A percentile compares a stretch with the other conserved stretches of the same genome.
Conservation (phyloP, 2,113 vertebrate genomes). For the Notarius quadriscutis region DNA sequence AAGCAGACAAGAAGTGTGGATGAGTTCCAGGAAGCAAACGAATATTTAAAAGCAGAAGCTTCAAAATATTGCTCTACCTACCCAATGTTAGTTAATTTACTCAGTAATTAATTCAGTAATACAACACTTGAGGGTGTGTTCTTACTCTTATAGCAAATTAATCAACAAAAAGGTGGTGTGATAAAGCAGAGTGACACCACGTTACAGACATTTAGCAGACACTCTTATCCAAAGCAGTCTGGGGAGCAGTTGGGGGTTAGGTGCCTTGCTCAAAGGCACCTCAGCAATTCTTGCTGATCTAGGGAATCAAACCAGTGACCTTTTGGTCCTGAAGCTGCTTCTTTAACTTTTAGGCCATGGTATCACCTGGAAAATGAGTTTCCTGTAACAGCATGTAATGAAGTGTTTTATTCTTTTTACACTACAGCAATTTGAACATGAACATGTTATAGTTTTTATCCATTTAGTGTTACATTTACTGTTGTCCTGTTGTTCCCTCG, state of each 20-base stretch:
- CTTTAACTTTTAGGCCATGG: too few species aligned
- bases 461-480: neutral
- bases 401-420: neutral
- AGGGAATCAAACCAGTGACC: too few species aligned
- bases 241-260: too few species aligned
- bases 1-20: conserved; percentile 30
- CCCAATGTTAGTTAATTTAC: neutral
- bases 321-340: too few species aligned
- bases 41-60: neutral
- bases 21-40: neutral
- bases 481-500: neutral
- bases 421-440: neutral
- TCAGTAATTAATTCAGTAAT: neutral
- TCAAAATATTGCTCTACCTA: neutral
- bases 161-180: neutral
- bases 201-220: too few species aligned
- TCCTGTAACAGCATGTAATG: neutral
- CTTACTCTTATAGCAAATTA: neutral
- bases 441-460: neutral
- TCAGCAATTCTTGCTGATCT: too few species aligned
- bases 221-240: too few species aligned
- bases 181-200: neutral
- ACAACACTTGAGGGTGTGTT: neutral
- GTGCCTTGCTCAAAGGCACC: too few species aligned
- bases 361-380: neutral